Evolutionary conservation across 2,797 vertebrate genomes (phyloP).

Genomic region (Sebastes cheni): DNA sequence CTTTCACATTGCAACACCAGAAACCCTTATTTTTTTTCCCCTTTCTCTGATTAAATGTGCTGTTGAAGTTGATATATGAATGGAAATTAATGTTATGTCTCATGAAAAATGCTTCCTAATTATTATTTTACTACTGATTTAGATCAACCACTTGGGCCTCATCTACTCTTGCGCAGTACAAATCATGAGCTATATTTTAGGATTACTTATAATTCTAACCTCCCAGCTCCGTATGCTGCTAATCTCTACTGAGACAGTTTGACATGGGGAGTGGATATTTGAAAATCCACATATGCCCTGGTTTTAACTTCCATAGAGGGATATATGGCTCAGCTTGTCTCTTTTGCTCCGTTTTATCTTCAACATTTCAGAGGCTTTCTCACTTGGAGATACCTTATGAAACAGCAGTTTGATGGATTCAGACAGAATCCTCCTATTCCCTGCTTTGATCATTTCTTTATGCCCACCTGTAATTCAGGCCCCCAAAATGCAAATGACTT

Average conservation of each 20-base stretch:
- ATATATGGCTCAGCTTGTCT: constrained; percentile 25
- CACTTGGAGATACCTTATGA: constrained; percentile 31
- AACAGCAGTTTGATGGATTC: constrained; percentile 51
- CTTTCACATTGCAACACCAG: constrained; percentile 49
- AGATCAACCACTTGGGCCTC: constrained; percentile 56
- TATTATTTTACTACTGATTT: constrained; percentile 74
- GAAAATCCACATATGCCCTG: constrained; percentile 37
- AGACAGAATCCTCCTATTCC: constrained; percentile 47
- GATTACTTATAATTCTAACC: constrained; percentile 51
- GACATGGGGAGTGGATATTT: constrained; percentile 42
- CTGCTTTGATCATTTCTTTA: constrained; percentile 64
- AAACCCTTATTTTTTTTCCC: constrained; percentile 19
- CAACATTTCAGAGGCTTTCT: constrained; percentile 46
- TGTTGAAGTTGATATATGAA: constrained; percentile 70
- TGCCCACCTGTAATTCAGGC: constrained; percentile 67
- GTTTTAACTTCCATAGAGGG: constrained; percentile 27
- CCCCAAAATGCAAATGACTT: constrained; percentile 63
- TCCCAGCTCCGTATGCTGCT: constrained; percentile 39
- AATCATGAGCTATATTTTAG: constrained; percentile 51
- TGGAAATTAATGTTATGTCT: constrained; percentile 68
- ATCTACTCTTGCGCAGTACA: constrained; percentile 40
- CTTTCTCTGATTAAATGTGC: constrained; percentile 70
- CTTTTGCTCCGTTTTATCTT: constrained; percentile 53
- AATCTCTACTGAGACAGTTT: constrained; percentile 50
- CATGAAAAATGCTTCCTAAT: constrained; percentile 69